Percentiles rank a stretch among this genome's conserved stretches.
These are phyloP conservation scores for Corbicula japonica DNA, from an alignment of 2,888 invertebrate species.

Conservation along the genomic window DNA sequence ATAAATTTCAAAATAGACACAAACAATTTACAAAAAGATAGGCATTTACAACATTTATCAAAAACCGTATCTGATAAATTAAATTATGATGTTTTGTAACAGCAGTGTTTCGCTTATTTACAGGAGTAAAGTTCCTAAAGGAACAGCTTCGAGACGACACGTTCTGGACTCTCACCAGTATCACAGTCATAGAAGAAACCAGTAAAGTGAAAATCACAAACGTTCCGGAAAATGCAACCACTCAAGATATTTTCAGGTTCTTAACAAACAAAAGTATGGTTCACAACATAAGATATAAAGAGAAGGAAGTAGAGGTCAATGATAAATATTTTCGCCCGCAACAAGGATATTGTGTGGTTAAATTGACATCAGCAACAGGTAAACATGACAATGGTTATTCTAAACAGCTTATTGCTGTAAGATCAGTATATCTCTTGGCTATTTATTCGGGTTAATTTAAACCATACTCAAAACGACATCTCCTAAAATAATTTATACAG, in stretches of 20 bases:
- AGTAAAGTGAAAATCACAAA: conserved; percentile 21
- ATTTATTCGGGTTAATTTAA: too few relatives aligned
- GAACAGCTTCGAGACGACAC: too few relatives aligned
- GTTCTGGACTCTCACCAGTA: conserved; percentile 27
- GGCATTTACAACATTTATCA: too few relatives aligned
- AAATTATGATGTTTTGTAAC: too few relatives aligned
- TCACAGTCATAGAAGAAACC: conserved; percentile 21
- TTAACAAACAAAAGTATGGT: conserved; percentile 39
- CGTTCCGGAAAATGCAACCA: conserved; percentile 5
- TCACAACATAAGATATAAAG: neutral
- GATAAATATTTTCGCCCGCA: conserved; percentile 10
- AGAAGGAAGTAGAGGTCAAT: conserved; percentile 5
- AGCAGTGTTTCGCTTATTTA: neutral
- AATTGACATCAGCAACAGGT: conserved; percentile 29
- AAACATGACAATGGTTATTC: neutral
- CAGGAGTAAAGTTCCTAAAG: conserved; percentile 19
- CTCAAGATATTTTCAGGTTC: conserved; percentile 17
- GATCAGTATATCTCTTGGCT: neutral
- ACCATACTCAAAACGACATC: too few relatives aligned
- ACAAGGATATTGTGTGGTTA: conserved; percentile 31
- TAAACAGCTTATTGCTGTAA: neutral
- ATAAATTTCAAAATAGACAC: too few relatives aligned
- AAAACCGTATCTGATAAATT: too few relatives aligned
- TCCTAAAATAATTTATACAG: too few relatives aligned
- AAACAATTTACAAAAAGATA: too few relatives aligned